A percentile compares a stretch with the other conserved stretches of the same genome.
These are phyloP conservation scores for Poecilia gillii DNA, from an alignment of 2,797 vertebrate genomes.

Conservation along the genomic window DNA sequence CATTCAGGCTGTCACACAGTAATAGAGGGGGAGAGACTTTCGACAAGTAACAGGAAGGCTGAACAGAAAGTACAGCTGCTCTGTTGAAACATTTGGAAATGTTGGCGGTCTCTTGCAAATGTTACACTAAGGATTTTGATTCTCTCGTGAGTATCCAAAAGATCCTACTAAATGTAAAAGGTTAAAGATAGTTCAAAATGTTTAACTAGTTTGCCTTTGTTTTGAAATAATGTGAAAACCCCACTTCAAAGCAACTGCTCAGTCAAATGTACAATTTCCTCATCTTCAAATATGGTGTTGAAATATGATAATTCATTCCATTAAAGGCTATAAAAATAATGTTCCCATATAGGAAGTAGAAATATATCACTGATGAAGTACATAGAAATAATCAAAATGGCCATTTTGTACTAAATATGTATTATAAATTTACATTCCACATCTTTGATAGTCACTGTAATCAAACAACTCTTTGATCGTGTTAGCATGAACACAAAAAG, in stretches of 20 bases:
- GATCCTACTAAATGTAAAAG: not conserved
- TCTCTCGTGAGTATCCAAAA: not conserved
- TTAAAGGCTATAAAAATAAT: not conserved
- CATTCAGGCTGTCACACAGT: not conserved
- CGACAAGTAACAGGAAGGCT: not conserved
- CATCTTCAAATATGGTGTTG: not conserved
- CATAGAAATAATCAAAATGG: not conserved
- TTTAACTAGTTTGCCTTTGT: not conserved
- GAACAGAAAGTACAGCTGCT: not conserved
- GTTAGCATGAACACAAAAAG: not conserved
- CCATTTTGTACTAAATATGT: not conserved
- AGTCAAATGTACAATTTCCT: not conserved
- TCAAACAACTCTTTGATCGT: not conserved
- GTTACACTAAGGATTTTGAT: not conserved
- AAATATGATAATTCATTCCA: not conserved
- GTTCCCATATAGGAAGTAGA: not conserved
- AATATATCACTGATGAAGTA: not conserved
- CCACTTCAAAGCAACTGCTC: not conserved
- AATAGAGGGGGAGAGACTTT: not conserved
- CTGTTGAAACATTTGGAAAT: not conserved
- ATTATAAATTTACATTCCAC: not conserved
- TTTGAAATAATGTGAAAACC: not conserved
- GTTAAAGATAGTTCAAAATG: not conserved
- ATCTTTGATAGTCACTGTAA: not conserved
- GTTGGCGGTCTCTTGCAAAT: not conserved